These are phyloP conservation scores for Coremacera marginata DNA, from an alignment of 2,888 invertebrate genomes.

Conservation along the genomic window DNA sequence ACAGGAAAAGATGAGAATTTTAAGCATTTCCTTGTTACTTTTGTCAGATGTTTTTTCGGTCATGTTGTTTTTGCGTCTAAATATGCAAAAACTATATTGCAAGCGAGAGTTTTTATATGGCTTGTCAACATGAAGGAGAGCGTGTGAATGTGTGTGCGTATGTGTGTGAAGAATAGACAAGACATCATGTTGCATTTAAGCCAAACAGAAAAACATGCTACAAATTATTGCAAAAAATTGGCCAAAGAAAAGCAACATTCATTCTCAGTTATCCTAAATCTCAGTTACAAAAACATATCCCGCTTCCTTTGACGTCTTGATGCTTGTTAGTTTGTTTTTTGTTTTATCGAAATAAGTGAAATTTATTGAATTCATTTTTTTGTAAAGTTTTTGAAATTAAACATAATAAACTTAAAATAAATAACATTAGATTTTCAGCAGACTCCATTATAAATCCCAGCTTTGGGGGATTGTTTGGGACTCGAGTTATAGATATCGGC, in stretches of 20 bases:
- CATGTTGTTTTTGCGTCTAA: not conserved
- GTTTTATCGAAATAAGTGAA: too few relatives aligned
- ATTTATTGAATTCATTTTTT: too few relatives aligned
- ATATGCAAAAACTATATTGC: not conserved
- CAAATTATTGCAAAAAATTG: not conserved
- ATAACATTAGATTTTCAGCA: too few relatives aligned
- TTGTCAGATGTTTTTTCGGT: not conserved
- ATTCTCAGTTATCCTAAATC: not conserved
- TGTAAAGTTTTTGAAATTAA: too few relatives aligned
- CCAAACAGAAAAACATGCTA: not conserved
- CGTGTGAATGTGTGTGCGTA: conserved; percentile 20
- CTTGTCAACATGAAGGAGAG: not conserved
- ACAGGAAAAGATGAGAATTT: not conserved
- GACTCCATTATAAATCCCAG: too few relatives aligned
- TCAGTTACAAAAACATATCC: too few relatives aligned
- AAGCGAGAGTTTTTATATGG: not conserved
- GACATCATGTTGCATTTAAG: not conserved
- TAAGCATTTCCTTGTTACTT: not conserved
- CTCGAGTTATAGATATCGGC: too few relatives aligned
- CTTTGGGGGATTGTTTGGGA: too few relatives aligned
- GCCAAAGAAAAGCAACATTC: not conserved
- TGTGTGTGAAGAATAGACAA: not conserved
- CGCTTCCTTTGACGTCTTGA: too few relatives aligned
- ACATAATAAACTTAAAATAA: too few relatives aligned
- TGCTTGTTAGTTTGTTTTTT: too few relatives aligned